These are phyloP conservation scores for Aethina tumida DNA, from an alignment of 1,140 invertebrate species.

Conservation along the genomic window DNA sequence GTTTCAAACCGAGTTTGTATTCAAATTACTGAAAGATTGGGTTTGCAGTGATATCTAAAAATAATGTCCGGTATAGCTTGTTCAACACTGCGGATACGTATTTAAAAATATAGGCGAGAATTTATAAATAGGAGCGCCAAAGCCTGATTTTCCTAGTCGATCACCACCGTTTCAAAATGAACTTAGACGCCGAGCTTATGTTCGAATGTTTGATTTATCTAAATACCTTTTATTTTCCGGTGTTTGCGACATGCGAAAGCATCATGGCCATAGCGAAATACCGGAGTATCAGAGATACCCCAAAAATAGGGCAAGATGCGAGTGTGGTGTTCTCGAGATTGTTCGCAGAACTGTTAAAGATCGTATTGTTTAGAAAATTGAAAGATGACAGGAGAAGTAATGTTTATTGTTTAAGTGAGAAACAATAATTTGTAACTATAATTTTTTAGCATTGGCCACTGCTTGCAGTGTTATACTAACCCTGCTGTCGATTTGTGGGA, in stretches of 20 bases:
- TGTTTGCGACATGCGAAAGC: conserved; percentile 24
- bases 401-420: neutral
- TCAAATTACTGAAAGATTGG: no score
- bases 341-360: conserved; percentile 20
- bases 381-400: conserved; percentile 25
- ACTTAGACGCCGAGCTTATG: conserved; percentile 27
- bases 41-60: no score
- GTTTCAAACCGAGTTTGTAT: no score
- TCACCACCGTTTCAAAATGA: no score
- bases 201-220: conserved; percentile 28
- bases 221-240: conserved; percentile 26
- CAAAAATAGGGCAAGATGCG: conserved; percentile 22
- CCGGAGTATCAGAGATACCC: conserved; percentile 20
- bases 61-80: no score
- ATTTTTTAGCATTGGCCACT: conserved; percentile 20
- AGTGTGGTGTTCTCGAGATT: conserved; percentile 20
- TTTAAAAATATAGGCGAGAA: no score
- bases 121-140: no score
- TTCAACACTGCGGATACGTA: no score
- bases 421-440: conserved; percentile 1
- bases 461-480: conserved; percentile 22
- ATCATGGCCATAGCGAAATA: conserved; percentile 28
- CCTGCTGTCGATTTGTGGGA: conserved; percentile 16
- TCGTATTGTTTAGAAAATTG: conserved; percentile 23
- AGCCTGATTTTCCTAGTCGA: no score